phyloP scores from a whole-genome alignment of 2,888 invertebrate genomes.

The Trissolcus brochymenae region DNA sequence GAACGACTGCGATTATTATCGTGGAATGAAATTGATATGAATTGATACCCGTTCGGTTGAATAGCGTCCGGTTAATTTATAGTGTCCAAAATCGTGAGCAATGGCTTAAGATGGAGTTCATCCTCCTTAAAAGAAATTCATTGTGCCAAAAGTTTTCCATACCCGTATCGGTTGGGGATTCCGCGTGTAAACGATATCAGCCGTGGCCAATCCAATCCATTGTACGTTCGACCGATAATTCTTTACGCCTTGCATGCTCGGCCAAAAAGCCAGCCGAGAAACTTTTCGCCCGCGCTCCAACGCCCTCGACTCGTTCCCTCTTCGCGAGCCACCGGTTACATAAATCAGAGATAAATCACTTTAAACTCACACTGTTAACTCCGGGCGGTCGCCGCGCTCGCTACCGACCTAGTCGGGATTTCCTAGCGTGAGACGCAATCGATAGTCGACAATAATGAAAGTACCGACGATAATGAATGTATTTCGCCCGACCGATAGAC shows the following conservation, averaged over 20 bases:
- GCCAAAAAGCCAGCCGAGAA: slow-evolving; percentile 68
- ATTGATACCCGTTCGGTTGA: slow-evolving; percentile 42
- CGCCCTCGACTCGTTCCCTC: slow-evolving; percentile 42
- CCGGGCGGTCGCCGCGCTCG: slow-evolving; percentile 65
- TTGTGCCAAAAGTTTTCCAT: slow-evolving; percentile 53
- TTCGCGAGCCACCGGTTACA: slow-evolving; percentile 62
- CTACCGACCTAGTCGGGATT: slow-evolving; percentile 56
- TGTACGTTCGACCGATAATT: slow-evolving; percentile 68
- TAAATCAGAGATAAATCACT: slow-evolving; percentile 76
- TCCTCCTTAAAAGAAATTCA: slow-evolving; percentile 53
- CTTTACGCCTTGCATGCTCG: slow-evolving; percentile 67
- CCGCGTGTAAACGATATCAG: slow-evolving; percentile 69
- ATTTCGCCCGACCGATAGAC: slow-evolving; percentile 32
- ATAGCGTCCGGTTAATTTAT: slow-evolving; percentile 50
- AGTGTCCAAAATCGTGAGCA: slow-evolving; percentile 36
- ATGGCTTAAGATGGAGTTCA: slow-evolving; percentile 48
- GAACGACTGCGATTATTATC: too few species aligned
- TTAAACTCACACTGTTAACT: slow-evolving; percentile 74
- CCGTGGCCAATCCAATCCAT: slow-evolving; percentile 64
- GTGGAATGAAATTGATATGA: slow-evolving; percentile 35
- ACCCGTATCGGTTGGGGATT: slow-evolving; percentile 58
- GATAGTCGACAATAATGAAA: slow-evolving; percentile 71
- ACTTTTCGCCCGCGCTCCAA: slow-evolving; percentile 62
- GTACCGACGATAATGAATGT: slow-evolving; percentile 59
- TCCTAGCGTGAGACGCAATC: slow-evolving; percentile 63